These are phyloP conservation scores for Fistularia tabacaria DNA, from an alignment of 2,797 vertebrate genomes.

Conservation along the genomic window DNA sequence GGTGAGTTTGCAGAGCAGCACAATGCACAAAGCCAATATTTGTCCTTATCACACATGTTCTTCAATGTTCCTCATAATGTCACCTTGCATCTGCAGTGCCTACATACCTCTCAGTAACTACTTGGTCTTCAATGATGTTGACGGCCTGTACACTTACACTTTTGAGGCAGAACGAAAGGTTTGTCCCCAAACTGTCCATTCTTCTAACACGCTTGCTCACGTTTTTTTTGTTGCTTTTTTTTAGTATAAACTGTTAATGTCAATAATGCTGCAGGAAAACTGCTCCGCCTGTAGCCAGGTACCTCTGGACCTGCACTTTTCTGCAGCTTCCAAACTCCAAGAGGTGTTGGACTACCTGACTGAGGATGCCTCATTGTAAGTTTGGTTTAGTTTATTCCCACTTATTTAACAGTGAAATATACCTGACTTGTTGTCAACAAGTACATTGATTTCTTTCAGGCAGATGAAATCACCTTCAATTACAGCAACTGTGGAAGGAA, in stretches of 20 bases:
- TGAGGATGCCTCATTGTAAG: slow-evolving; percentile 92
- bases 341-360: slow-evolving; percentile 94
- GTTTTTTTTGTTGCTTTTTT: slow-evolving; percentile 82
- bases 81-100: slow-evolving; percentile 67
- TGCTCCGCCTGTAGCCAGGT: slow-evolving; percentile 95
- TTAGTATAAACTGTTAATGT: slow-evolving; percentile 78
- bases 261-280: slow-evolving; percentile 78
- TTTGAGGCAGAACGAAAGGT: slow-evolving; percentile 98
- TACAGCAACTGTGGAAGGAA: slow-evolving; percentile 93
- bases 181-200: slow-evolving; percentile 32
- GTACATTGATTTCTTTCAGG: slow-evolving; percentile 56
- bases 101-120: slow-evolving; percentile 91
- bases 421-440: too few relatives aligned
- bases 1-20: slow-evolving; percentile 67
- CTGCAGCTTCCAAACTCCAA: slow-evolving; percentile 91
- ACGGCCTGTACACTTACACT: slow-evolving; percentile 92
- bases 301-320: slow-evolving; percentile 91
- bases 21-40: slow-evolving; percentile 8
- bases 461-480: slow-evolving; percentile 99
- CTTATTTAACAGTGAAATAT: too few relatives aligned
- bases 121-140: slow-evolving; percentile 94
- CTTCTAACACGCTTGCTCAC: neutral
- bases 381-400: slow-evolving; percentile 61
- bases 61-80: neutral
- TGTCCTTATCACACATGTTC: neutral